Percentiles rank a stretch among this genome's conserved stretches.
Conservation (phyloP, 2,888 invertebrate genomes). For the Sesia apiformis region DNA sequence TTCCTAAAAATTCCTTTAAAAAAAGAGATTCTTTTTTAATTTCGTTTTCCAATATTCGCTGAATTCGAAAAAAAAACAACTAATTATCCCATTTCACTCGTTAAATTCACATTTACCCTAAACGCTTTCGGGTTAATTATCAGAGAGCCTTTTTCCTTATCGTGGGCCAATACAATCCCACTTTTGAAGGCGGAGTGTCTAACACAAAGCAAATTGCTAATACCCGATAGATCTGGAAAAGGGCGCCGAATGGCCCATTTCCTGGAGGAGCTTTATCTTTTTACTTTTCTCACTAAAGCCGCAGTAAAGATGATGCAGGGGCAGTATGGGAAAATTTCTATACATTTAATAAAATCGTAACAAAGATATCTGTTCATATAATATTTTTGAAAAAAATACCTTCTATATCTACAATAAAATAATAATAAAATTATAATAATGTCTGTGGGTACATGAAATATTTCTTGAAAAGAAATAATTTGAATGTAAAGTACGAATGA, state of each 20-base stretch:
- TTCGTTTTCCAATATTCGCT: conserved; percentile 4
- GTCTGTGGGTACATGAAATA: too few species aligned
- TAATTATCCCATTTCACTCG: conserved; percentile 35
- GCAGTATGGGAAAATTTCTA: background rate
- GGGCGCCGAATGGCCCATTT: conserved; percentile 56
- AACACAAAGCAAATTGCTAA: conserved; percentile 64
- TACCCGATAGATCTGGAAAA: conserved; percentile 52
- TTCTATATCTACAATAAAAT: too few species aligned
- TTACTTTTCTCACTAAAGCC: conserved; percentile 29
- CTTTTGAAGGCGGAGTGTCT: conserved; percentile 34
- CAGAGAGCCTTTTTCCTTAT: conserved; percentile 39
- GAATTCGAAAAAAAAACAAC: conserved; percentile 14
- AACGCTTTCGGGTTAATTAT: conserved; percentile 50
- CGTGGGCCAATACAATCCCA: conserved; percentile 33
- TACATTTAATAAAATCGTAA: too few species aligned
- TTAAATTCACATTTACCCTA: conserved; percentile 40
- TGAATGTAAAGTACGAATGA: too few species aligned
- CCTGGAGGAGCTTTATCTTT: conserved; percentile 53
- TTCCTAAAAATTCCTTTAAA: too few species aligned
- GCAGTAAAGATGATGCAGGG: background rate
- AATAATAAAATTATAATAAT: too few species aligned
- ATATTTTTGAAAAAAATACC: too few species aligned
- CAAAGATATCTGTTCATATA: too few species aligned
- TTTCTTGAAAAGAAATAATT: too few species aligned
- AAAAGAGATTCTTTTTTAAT: background rate